Conservation (phyloP, 1,140 invertebrate species). For the Conus ventricosus region DNA sequence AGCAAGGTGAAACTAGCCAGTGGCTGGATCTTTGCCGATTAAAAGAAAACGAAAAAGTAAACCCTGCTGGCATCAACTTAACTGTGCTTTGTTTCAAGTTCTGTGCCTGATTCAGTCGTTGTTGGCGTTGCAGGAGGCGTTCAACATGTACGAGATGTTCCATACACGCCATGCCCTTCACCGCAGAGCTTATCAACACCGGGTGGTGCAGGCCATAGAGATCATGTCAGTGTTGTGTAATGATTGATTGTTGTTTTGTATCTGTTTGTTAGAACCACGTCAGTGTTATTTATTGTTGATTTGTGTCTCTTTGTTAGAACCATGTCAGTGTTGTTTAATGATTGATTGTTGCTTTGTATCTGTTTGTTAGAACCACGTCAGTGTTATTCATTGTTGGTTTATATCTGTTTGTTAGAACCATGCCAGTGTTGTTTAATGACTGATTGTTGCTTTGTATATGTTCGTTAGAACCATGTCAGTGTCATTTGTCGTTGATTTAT, state of each 20-base stretch:
- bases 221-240: conserved; percentile 70
- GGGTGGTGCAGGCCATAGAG: conserved; percentile 74
- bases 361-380: too few relatives aligned
- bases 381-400: not conserved
- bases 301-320: not conserved
- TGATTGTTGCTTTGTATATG: not conserved
- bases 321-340: not conserved
- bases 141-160: conserved; percentile 76
- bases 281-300: not conserved
- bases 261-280: too few relatives aligned
- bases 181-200: conserved; percentile 77
- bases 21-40: too few relatives aligned
- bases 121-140: conserved; percentile 12
- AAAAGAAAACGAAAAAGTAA: too few relatives aligned
- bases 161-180: conserved; percentile 75
- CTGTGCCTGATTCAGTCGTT: too few relatives aligned
- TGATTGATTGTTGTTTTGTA: not conserved
- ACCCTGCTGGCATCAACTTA: too few relatives aligned
- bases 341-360: not conserved
- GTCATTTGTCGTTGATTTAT: not conserved
- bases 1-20: too few relatives aligned
- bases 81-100: too few relatives aligned
- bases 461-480: too few relatives aligned
- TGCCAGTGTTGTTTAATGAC: not conserved
- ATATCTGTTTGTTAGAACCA: not conserved